A percentile compares a stretch with the other conserved stretches of the same genome.
phyloP scores from a whole-genome alignment of 2,888 invertebrate genomes.

The Drosophila percnosoma region DNA sequence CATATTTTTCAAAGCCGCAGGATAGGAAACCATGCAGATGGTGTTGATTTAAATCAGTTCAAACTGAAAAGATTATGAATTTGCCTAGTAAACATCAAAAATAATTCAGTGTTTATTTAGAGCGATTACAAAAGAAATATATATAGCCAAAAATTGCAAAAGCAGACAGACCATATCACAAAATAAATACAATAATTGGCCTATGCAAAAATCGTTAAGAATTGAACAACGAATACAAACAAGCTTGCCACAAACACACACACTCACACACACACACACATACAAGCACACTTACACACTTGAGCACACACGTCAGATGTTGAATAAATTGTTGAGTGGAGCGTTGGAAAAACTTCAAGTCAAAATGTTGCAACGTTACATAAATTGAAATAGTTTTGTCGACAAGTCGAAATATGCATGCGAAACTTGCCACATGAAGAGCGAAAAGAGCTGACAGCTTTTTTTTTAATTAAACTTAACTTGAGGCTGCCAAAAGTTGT shows the following conservation, averaged over 20 bases:
- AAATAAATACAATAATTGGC: slow-evolving; percentile 55
- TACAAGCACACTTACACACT: neutral
- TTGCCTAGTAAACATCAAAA: neutral
- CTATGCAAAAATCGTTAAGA: slow-evolving; percentile 16
- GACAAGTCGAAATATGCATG: slow-evolving; percentile 61
- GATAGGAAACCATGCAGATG: neutral
- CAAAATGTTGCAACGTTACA: slow-evolving; percentile 59
- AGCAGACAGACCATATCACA: slow-evolving; percentile 7
- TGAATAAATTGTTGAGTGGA: slow-evolving; percentile 12
- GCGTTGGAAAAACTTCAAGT: slow-evolving; percentile 31
- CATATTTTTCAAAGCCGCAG: neutral
- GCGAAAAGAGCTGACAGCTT: slow-evolving; percentile 37
- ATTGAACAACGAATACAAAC: slow-evolving; percentile 16
- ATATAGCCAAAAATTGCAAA: neutral
- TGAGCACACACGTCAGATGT: neutral
- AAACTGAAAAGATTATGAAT: neutral
- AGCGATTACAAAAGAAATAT: neutral
- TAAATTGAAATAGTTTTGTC: slow-evolving; percentile 74
- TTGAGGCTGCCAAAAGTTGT: slow-evolving; percentile 57
- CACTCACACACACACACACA: neutral
- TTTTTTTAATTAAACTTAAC: slow-evolving; percentile 77
- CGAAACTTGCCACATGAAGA: slow-evolving; percentile 51
- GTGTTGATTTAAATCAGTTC: slow-evolving; percentile 1
- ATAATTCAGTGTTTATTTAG: slow-evolving; percentile 1
- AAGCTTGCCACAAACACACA: slow-evolving; percentile 7